Evolutionary conservation across 1,140 invertebrate species (phyloP), one percentile per base, ranked within the genome.

Genomic region (Bacillus rossius): DNA sequence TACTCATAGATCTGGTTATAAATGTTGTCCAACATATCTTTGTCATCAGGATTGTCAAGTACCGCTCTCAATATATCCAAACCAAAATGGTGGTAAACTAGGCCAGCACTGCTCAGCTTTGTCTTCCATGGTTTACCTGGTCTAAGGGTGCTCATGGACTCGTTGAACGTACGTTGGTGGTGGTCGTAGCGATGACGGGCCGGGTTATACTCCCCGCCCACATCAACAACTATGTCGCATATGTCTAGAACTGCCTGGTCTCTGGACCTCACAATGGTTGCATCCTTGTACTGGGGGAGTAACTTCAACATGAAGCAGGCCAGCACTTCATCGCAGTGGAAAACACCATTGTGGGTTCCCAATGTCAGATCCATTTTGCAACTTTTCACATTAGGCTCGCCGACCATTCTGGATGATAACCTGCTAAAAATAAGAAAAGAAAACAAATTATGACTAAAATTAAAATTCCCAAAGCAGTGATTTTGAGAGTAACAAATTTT

Each of bases 161-260:
- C 77, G 48, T 71, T 74, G 59, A 86, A 85, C 37, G 79, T 80
- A 74, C 84, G 84, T 76, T 99, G 96, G 73, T 99, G 97, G 77
- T 99, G 97, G 76, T 99, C 97, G 76, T 89, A 99, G 66, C 88
- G 80, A 59, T 88, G 79, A 45, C 69, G 86, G 2, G 74, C 70
- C 48, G 85, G 86, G 77, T 98, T 83, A 76, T 89, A 99, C 16
- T 85, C 82, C 5, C 81, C 86, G n/a, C 97, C 97, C 23, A 99
- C 96, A 79, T 99, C 97, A 3, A 99, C 87, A 19, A 99, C 92
- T 64, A 99, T 87, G 70, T 98, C 92, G 78, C 95, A 98, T 4
- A 81, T 82, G 13, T 88, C 79, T 41, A 99, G 76, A 60, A 89
- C 59, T 23, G 69, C 65, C n/a, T 71, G 64, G 69, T 89, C 80